Base-by-base conservation (phyloP, 2,888 invertebrate genomes). In the Arctia plantaginis region DNA sequence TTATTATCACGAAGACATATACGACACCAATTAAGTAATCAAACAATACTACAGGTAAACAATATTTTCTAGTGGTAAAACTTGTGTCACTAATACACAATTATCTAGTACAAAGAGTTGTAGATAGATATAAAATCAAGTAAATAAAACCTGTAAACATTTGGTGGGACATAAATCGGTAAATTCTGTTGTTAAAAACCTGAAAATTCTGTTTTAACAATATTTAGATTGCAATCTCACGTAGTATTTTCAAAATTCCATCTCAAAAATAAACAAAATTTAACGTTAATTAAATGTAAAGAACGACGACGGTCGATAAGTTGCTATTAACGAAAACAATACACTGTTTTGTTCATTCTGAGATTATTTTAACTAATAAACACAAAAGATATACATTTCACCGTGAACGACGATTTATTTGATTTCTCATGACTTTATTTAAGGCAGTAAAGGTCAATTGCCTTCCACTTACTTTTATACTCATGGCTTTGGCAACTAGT, bases 381-480 rank as follows among this genome's bases (percentile, higher is more conserved):
- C 51, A 47, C 62, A 67, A 78, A 73, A 71, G 74, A 82, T 74
- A 69, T 73, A 72, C 39, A 69, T 18, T 51, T 51, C 69, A 51
- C 27, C 35, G 51, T 64, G 13, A 23, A 51, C 30, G 69, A 77
- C 70, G 76, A 82, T 80, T 80, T 77, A 79, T 79, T 77, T 83
- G 78, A 81, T 81, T 80, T 82, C 73, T n/a, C n/a, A n/a, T n/a
- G n/a, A n/a, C n/a, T n/a, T n/a, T n/a, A 82, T 84, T 82, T 76
- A 82, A 69, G 77, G 74, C 77, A 78, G 81, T 82, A 76, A 83
- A 81, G 84, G 84, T 83, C 85, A 84, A 85, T 84, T 85, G 79
- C 79, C 76, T 71, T 77, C 77, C 77, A 85, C 79, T 81, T 82
- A 79, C 82, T 80, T 76, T 80, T 79, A 80, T 76, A 77, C 72